Conservation (phyloP, 92 coral and sea anemone genomes). For the Phymanthus crucifer region DNA sequence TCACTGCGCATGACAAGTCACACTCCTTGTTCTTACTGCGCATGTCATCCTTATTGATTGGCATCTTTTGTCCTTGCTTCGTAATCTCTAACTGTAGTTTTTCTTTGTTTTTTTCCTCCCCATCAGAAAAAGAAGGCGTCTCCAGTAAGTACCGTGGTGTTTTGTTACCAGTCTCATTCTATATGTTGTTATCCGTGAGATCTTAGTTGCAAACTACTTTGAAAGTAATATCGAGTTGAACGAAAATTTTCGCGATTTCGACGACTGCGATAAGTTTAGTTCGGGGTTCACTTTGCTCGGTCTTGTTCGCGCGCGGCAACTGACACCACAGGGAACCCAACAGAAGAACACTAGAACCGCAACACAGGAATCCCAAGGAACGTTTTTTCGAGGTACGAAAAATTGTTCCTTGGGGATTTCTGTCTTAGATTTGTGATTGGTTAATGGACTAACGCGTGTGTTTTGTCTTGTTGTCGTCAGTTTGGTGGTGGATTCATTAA, state of each 20-base stretch:
- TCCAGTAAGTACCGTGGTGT: conserved; percentile 41
- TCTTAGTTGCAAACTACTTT: too few species aligned
- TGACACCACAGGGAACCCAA: neutral
- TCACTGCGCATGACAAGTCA: neutral
- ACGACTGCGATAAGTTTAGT: neutral
- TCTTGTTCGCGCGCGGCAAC: too few species aligned
- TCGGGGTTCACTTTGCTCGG: neutral
- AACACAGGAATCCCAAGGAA: conserved; percentile 49
- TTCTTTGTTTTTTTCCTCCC: neutral
- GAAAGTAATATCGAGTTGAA: too few species aligned
- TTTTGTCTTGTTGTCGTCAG: neutral
- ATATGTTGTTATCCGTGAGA: neutral
- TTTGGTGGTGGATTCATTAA: conserved; percentile 80
- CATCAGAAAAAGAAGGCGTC: conserved; percentile 48
- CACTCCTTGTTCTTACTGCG: neutral
- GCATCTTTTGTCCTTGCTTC: too few species aligned
- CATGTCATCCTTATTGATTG: too few species aligned
- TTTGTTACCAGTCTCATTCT: neutral
- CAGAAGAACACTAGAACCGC: conserved; percentile 12
- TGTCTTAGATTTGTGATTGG: neutral
- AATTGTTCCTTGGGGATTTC: conserved; percentile 46
- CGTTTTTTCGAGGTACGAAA: conserved; percentile 56
- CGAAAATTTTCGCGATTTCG: neutral
- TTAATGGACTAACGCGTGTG: neutral
- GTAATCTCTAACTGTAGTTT: neutral